Conservation (phyloP, 37 sponge, comb jelly and placozoan genomes). For the Lycopodina hypogea region DNA sequence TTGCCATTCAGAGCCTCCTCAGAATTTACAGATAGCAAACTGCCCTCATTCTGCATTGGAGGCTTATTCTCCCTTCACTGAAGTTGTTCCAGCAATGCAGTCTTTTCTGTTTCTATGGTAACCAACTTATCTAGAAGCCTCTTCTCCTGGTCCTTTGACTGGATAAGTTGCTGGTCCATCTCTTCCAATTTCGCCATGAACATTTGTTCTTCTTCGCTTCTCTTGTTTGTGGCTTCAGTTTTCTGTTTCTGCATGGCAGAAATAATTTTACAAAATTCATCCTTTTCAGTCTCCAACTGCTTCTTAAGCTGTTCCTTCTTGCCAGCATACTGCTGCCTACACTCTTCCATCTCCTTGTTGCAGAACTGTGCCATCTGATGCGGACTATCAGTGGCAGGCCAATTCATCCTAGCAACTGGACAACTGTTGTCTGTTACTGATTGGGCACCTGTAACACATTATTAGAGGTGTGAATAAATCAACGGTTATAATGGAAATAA, state of each 20-base stretch:
- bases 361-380: not conserved
- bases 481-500: not conserved
- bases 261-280: conserved; percentile 33
- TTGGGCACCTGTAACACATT: not conserved
- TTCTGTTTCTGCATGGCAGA: conserved; percentile 39
- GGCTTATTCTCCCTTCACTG: not conserved
- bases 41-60: not conserved
- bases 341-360: not conserved
- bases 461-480: not conserved
- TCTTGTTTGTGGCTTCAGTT: conserved; percentile 27
- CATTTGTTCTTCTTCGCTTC: not conserved
- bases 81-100: not conserved
- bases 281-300: conserved; percentile 28
- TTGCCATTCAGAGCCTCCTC: conserved; percentile 1
- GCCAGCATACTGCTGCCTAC: not conserved
- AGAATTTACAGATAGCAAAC: conserved; percentile 2
- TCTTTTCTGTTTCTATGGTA: conserved; percentile 15
- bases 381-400: too few relatives aligned
- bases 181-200: conserved; percentile 15
- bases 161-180: not conserved
- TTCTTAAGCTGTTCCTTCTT: conserved; percentile 30
- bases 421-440: not conserved
- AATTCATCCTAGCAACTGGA: not conserved
- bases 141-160: not conserved
- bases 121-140: not conserved